Percentiles rank a stretch among this genome's conserved stretches.
Evolutionary conservation across 2,797 vertebrate species (phyloP).

Genomic region (Merluccius polli): DNA sequence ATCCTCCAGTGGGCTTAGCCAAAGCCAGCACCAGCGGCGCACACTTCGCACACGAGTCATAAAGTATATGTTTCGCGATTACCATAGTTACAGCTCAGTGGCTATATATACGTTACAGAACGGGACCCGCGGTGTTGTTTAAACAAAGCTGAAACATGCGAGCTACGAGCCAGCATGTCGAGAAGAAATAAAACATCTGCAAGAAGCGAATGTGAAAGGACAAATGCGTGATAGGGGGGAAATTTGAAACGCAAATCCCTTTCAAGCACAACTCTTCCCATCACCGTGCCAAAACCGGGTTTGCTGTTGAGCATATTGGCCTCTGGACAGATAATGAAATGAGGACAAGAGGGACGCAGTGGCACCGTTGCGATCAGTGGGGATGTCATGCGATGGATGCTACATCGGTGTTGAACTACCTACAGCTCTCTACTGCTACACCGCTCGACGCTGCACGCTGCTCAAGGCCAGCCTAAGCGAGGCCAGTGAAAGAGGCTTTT

Average conservation of each 20-base stretch:
- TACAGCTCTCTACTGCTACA: background rate
- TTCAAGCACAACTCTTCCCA: background rate
- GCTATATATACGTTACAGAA: too few species aligned
- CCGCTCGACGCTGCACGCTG: too few species aligned
- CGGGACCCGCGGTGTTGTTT: slow-evolving; percentile 33
- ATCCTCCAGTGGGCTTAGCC: slow-evolving; percentile 49
- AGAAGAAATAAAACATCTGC: background rate
- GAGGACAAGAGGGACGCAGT: background rate
- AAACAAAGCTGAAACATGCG: slow-evolving; percentile 44
- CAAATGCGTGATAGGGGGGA: background rate
- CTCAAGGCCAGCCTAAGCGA: too few species aligned
- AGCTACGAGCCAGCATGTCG: slow-evolving; percentile 8
- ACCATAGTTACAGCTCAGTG: slow-evolving; percentile 74
- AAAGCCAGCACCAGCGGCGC: too few species aligned
- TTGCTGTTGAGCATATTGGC: background rate
- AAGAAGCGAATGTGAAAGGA: background rate
- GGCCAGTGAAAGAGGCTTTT: too few species aligned
- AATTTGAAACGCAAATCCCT: background rate
- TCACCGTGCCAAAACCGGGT: background rate
- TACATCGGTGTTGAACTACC: slow-evolving; percentile 6
- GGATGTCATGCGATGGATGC: too few species aligned
- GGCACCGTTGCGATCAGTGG: too few species aligned
- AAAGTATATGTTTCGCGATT: slow-evolving; percentile 70
- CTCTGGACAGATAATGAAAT: background rate
- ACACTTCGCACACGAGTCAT: slow-evolving; percentile 50